Conservation (phyloP, 2,888 invertebrate species). For the Rhyacophila evoluta region DNA sequence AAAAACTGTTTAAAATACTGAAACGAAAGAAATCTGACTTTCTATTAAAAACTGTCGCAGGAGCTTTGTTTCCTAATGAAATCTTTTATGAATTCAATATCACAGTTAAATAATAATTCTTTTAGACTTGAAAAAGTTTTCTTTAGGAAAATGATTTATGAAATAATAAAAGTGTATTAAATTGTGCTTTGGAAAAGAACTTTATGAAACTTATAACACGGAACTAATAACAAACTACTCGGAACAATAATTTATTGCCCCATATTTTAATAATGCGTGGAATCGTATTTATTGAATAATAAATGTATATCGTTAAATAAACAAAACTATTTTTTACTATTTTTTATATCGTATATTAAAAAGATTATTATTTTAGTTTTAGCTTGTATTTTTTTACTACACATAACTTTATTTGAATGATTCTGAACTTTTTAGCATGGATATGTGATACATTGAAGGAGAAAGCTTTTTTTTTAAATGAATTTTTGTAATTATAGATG, state of each 20-base stretch:
- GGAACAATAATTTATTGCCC: constrained; percentile 31
- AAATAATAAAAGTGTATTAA: constrained; percentile 33
- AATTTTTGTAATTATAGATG: too few relatives aligned
- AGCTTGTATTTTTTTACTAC: too few relatives aligned
- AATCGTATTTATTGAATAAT: too few relatives aligned
- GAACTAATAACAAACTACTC: constrained; percentile 26
- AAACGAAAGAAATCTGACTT: neutral
- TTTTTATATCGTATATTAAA: too few relatives aligned
- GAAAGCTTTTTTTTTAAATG: too few relatives aligned
- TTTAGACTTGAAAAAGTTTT: neutral
- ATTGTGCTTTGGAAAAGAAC: neutral
- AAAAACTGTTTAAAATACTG: neutral
- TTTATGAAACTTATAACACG: constrained; percentile 17
- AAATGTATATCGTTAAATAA: too few relatives aligned
- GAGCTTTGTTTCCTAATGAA: neutral
- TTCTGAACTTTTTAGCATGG: too few relatives aligned
- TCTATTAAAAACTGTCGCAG: neutral
- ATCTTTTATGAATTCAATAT: neutral
- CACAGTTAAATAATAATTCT: neutral
- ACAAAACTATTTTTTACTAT: too few relatives aligned
- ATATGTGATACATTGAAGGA: too few relatives aligned
- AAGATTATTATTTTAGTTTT: too few relatives aligned
- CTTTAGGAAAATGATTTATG: neutral
- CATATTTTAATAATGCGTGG: neutral
- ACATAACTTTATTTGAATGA: too few relatives aligned